Base-by-base conservation (phyloP, 2,888 invertebrate species). In the Himalopsyche japonica region DNA sequence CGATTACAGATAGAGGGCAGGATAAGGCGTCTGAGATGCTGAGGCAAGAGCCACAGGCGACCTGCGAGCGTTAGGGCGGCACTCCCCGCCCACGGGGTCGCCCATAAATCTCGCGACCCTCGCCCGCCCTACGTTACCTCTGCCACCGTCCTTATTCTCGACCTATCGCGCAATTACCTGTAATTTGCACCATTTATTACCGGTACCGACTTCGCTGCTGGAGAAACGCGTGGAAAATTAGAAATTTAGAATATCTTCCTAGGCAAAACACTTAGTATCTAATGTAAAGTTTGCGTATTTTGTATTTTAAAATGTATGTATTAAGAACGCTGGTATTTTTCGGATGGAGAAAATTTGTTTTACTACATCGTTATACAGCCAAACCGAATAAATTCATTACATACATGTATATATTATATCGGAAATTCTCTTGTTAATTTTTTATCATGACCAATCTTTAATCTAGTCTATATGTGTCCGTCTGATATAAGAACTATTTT, bases 171-270 rank as follows among this genome's bases (percentile, higher is more conserved):
- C 85, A 85, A 85, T 85, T 85, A 85, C 85, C 85, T 85, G 85
- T 85, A 85, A 85, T 85, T 85, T 85, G 85, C 79, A 80, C 85
- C 85, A 85, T 85, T 81, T 80, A 85, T 85, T 85, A 85, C 85
- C 32, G 70, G 37, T 70, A 57, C 81, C 80, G 85, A 81, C 85
- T 84, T 84, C 43, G 70, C 77, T 79, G 43, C 32, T 76, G 48
- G 76, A 82, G 84, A 82, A 57, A 24, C 57, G 57, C 57, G n/a
- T 20, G 57, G 82, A 76, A 77, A 79, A 79, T 70, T 79, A 82
- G 79, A 76, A 79, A 78, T 79, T 81, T 81, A 76, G 81, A 79
- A 82, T 79, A 81, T 82, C 76, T 43, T 78, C 37, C 76, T 48
- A 15, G 43, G 81, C 37, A 34, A 81, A 81, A 81, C 37, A 47